Evolutionary conservation across 2,888 invertebrate species (phyloP).

Genomic region (Megamerina dolium): DNA sequence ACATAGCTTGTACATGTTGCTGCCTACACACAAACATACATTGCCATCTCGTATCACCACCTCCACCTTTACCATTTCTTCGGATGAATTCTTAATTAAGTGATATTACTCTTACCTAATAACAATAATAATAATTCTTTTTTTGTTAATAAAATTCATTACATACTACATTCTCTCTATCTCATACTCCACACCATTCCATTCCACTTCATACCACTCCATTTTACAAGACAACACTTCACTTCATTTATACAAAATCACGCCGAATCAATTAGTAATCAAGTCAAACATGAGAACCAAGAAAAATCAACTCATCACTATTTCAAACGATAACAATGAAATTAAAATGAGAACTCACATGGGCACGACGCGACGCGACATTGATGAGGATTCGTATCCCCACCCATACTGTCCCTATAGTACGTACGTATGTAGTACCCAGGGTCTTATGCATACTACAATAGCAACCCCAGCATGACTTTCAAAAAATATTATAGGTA

Average conservation of each 20-base stretch:
- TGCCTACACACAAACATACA: too few species aligned
- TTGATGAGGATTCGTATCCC: too few species aligned
- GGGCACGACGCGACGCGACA: neutral
- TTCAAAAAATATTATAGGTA: too few species aligned
- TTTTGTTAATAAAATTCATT: neutral
- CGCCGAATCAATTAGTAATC: conserved; percentile 29
- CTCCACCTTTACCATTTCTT: neutral
- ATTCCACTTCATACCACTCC: conserved; percentile 12
- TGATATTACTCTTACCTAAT: conserved; percentile 12
- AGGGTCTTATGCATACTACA: neutral
- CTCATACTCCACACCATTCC: conserved; percentile 8
- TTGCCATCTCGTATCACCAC: conserved; percentile 24
- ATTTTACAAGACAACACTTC: neutral
- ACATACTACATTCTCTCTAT: neutral
- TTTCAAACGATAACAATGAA: conserved; percentile 2
- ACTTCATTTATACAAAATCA: conserved; percentile 27
- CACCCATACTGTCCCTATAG: too few species aligned
- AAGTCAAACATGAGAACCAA: conserved; percentile 21
- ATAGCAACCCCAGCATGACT: conserved; percentile 19
- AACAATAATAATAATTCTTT: conserved; percentile 2
- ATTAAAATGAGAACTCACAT: conserved; percentile 7
- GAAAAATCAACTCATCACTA: conserved; percentile 22
- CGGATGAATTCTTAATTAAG: conserved; percentile 12
- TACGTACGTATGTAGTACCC: too few species aligned
- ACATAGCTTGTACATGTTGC: too few species aligned